phyloP scores from a whole-genome alignment of 2,888 invertebrate species.

The Mesodorylaimus sp. region DNA sequence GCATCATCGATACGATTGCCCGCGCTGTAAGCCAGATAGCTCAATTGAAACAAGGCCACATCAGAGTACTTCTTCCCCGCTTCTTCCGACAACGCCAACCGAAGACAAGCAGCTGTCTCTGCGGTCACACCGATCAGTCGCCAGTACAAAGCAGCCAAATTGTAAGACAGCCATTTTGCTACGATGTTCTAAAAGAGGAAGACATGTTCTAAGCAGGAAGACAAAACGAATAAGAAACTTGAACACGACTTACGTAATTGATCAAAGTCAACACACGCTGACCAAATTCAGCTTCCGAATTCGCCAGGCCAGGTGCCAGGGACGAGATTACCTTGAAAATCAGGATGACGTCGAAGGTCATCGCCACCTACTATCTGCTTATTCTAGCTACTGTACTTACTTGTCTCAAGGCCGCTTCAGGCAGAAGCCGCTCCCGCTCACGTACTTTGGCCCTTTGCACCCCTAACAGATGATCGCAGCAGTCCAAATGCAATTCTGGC shows the following conservation, averaged over 20 bases:
- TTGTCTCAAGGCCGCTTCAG: too few species aligned
- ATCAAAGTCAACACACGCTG: conserved; percentile 54
- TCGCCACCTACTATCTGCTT: too few species aligned
- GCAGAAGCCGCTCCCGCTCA: too few species aligned
- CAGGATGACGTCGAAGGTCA: too few species aligned
- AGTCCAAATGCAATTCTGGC: background rate
- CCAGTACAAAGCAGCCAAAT: conserved; percentile 58
- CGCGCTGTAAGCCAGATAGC: conserved; percentile 48
- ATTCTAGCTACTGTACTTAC: too few species aligned
- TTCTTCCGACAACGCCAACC: conserved; percentile 39
- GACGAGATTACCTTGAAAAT: conserved; percentile 12
- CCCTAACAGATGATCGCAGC: conserved; percentile 12
- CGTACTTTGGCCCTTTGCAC: conserved; percentile 11
- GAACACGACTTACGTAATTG: conserved; percentile 39
- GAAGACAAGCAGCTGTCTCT: conserved; percentile 51
- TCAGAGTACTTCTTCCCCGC: conserved; percentile 45
- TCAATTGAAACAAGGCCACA: conserved; percentile 49
- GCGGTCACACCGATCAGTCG: conserved; percentile 48
- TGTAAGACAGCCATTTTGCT: conserved; percentile 53
- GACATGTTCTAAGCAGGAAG: background rate
- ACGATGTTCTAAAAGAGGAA: conserved; percentile 44
- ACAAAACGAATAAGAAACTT: background rate
- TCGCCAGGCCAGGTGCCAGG: conserved; percentile 12
- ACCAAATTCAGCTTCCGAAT: conserved; percentile 47
- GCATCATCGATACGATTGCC: conserved; percentile 47